Percentiles rank a stretch among this genome's conserved stretches.
These are phyloP conservation scores for Aulostomus chinensis DNA, from an alignment of 2,797 vertebrate species.

Conservation along the genomic window DNA sequence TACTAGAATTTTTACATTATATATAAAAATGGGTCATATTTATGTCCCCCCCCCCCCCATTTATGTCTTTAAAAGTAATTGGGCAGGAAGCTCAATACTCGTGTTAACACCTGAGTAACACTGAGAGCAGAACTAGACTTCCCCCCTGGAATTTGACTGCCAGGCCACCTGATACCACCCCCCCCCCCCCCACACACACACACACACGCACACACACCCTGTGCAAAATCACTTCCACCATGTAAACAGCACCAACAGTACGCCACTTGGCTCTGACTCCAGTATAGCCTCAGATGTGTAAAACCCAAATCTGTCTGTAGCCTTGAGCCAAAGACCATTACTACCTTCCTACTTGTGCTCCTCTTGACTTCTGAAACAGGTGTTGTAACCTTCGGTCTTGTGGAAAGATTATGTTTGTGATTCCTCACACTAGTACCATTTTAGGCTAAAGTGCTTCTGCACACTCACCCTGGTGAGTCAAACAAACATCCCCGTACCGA, in stretches of 20 bases:
- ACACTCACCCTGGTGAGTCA: too few relatives aligned
- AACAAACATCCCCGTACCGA: too few relatives aligned
- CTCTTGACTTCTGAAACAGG: too few relatives aligned
- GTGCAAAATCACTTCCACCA: conserved; percentile 35
- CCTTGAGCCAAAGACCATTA: too few relatives aligned
- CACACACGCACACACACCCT: conserved; percentile 45
- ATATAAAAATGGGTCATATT: not conserved
- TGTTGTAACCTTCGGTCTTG: too few relatives aligned
- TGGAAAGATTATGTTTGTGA: too few relatives aligned
- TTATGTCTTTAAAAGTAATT: not conserved
- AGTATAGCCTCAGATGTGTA: not conserved
- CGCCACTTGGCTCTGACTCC: conserved; percentile 1
- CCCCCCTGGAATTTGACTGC: conserved; percentile 26
- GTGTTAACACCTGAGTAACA: conserved; percentile 23
- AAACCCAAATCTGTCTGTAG: not conserved
- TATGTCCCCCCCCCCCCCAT: too few relatives aligned
- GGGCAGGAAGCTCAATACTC: not conserved
- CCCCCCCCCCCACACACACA: too few relatives aligned
- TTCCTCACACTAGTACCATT: too few relatives aligned
- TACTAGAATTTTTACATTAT: too few relatives aligned
- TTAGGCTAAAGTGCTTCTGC: too few relatives aligned
- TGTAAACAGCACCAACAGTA: conserved; percentile 27
- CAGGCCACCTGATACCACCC: conserved; percentile 39
- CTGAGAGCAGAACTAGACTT: conserved; percentile 5
- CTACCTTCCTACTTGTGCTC: too few relatives aligned